Conservation (phyloP, 2,113 vertebrate genomes). For the Passer domesticus region DNA sequence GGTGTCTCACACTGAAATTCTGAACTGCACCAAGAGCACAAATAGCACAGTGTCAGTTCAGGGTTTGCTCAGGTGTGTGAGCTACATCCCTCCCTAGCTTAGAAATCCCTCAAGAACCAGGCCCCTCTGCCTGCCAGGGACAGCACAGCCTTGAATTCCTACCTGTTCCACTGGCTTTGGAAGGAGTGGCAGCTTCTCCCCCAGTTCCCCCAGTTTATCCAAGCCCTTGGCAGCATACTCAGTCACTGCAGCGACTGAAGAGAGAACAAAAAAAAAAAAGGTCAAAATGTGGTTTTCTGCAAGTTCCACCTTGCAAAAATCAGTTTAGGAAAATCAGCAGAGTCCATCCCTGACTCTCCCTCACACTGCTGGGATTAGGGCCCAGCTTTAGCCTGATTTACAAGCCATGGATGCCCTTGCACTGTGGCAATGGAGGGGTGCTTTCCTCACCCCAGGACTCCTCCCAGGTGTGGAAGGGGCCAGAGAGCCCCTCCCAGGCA, state of each 20-base stretch:
- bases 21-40: background rate
- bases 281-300: background rate
- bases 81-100: background rate
- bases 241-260: conserved; percentile 78
- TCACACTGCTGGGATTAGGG: background rate
- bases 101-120: background rate
- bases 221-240: conserved; percentile 82
- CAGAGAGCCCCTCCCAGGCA: background rate
- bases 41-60: accelerated
- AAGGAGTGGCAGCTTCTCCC: conserved; percentile 82
- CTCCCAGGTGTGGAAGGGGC: background rate
- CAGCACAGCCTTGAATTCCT: background rate
- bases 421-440: accelerated
- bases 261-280: too few relatives aligned
- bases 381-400: background rate
- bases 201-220: conserved; percentile 85
- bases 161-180: conserved; percentile 87
- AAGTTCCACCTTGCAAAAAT: background rate
- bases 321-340: background rate
- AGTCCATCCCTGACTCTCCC: background rate
- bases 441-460: background rate
- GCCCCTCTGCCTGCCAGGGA: background rate
- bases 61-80: background rate
- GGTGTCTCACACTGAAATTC: background rate
- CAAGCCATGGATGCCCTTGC: background rate